A percentile compares a stretch with the other conserved stretches of the same genome.
Conservation (phyloP, 2,113 vertebrate genomes). For the Epinephelus lanceolatus region DNA sequence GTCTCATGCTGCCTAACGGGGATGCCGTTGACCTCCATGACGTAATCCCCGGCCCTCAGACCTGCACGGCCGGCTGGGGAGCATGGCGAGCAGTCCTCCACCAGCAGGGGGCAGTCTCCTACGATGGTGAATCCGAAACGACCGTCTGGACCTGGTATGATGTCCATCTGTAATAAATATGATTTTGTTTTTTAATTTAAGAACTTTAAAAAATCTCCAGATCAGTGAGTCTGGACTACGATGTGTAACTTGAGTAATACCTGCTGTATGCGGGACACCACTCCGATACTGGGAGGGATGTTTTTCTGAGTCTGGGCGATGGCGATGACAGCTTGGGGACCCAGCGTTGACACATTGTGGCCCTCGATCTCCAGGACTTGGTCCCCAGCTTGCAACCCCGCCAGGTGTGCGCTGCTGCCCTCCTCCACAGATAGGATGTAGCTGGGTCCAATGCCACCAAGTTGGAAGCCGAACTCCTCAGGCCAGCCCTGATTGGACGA, state of each 20-base stretch:
- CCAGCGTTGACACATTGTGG: conserved; percentile 88
- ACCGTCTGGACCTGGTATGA: conserved; percentile 82
- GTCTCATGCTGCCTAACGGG: conserved; percentile 84
- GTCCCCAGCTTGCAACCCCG: conserved; percentile 92
- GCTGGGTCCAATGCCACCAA: conserved; percentile 91
- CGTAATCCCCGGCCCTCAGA: conserved; percentile 87
- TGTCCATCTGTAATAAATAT: conserved; percentile 74
- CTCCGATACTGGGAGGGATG: conserved; percentile 96
- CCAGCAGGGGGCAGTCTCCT: conserved; percentile 85
- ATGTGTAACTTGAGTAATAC: conserved; percentile 49
- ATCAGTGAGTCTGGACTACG: too few relatives aligned
- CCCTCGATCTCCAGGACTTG: conserved; percentile 98
- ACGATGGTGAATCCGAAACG: conserved; percentile 88
- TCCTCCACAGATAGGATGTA: conserved; percentile 95
- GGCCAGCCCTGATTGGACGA: conserved; percentile 95
- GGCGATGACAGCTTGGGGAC: conserved; percentile 83
- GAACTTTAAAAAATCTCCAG: not conserved
- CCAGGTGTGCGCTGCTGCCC: conserved; percentile 92
- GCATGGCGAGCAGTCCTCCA: conserved; percentile 86
- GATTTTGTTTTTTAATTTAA: not conserved
- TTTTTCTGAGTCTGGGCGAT: conserved; percentile 90
- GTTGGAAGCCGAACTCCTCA: conserved; percentile 94
- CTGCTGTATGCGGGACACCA: conserved; percentile 91
- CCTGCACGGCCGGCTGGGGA: conserved; percentile 88
- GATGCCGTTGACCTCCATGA: conserved; percentile 90